Conservation (phyloP, 1,140 invertebrate genomes). For the Musca domestica region DNA sequence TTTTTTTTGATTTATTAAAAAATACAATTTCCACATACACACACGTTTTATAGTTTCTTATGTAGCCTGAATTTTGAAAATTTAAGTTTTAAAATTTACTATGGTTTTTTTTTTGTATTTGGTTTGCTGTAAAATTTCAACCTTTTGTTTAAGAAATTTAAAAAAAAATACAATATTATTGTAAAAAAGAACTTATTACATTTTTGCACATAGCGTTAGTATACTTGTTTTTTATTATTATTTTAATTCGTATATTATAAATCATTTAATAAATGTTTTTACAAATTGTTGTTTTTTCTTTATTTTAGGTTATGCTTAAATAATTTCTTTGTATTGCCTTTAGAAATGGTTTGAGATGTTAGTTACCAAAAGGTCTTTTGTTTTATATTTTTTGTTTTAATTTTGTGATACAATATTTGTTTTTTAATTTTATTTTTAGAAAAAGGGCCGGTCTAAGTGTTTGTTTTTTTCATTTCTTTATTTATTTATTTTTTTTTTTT, state of each 20-base stretch:
- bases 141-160: background rate
- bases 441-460: too few species aligned
- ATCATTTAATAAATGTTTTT: slow-evolving; percentile 19
- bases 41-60: background rate
- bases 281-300: background rate
- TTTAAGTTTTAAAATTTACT: slow-evolving; percentile 10
- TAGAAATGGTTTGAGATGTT: background rate
- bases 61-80: background rate
- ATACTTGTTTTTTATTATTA: slow-evolving; percentile 6
- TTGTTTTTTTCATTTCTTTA: too few species aligned
- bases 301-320: slow-evolving; percentile 13
- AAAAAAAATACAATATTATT: background rate
- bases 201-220: slow-evolving; percentile 7
- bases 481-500: slow-evolving; percentile 17
- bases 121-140: slow-evolving; percentile 1
- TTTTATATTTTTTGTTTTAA: background rate
- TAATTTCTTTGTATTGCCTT: slow-evolving; percentile 21
- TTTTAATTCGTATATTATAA: background rate
- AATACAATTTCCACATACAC: background rate
- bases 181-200: background rate
- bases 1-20: too few species aligned
- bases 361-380: background rate
- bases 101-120: slow-evolving; percentile 14
- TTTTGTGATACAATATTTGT: too few species aligned
- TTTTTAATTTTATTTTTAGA: background rate